Evolutionary conservation across 2,888 invertebrate genomes (phyloP).

Genomic region (Cephus runcator): DNA sequence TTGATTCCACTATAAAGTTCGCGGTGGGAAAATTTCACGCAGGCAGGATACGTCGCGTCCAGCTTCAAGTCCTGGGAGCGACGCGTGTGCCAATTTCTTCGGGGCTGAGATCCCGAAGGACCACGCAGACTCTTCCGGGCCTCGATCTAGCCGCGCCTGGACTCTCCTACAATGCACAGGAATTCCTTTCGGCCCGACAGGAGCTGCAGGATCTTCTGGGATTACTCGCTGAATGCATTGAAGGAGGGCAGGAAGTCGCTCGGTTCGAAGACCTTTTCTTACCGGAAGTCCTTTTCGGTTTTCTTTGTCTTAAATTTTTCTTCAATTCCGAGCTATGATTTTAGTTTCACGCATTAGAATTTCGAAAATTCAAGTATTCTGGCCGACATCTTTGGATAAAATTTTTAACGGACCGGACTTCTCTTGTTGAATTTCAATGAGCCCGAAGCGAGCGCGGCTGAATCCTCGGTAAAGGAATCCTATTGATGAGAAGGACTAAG

Average conservation of each 20-base stretch:
- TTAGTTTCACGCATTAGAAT: background rate
- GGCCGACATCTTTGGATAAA: background rate
- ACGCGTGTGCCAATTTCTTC: background rate
- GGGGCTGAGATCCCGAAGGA: background rate
- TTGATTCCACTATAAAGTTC: constrained; percentile 24
- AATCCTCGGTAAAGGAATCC: constrained; percentile 18
- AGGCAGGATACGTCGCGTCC: background rate
- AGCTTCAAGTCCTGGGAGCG: background rate
- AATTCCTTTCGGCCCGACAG: constrained; percentile 34
- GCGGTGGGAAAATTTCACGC: constrained; percentile 19
- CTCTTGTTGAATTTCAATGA: background rate
- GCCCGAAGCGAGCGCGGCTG: background rate
- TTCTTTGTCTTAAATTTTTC: background rate
- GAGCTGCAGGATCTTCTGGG: constrained; percentile 1
- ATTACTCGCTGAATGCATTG: background rate
- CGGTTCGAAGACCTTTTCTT: background rate
- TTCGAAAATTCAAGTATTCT: background rate
- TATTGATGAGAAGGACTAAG: constrained; percentile 38
- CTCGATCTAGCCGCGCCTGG: background rate
- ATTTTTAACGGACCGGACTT: background rate
- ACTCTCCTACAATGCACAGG: constrained; percentile 42
- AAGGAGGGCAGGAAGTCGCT: background rate
- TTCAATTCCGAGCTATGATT: background rate
- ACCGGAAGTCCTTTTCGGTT: background rate
- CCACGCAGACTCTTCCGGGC: too few species aligned